These are phyloP conservation scores for Pediacus dermestoides DNA, from an alignment of 2,888 invertebrate species.

Conservation along the genomic window DNA sequence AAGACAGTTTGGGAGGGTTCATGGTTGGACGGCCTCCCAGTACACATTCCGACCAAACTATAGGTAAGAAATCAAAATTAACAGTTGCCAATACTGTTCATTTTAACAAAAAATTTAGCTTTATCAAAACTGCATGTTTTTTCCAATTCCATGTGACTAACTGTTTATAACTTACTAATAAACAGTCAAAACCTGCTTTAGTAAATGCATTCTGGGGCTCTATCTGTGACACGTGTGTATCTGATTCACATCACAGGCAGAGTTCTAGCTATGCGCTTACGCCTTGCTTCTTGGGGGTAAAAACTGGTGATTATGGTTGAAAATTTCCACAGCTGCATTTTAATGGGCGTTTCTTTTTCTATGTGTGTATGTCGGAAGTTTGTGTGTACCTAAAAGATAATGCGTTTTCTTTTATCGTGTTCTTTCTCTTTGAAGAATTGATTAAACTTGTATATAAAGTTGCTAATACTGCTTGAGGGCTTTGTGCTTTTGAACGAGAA, in stretches of 20 bases:
- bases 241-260: constrained; percentile 88
- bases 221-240: constrained; percentile 72
- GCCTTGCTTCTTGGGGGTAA: constrained; percentile 26
- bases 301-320: neutral
- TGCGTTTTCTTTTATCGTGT: constrained; percentile 8
- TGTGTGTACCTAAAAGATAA: no score
- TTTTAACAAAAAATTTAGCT: no score
- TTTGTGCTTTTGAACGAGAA: no score
- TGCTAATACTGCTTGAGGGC: no score
- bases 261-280: constrained; percentile 81
- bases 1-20: no score
- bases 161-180: constrained; percentile 11
- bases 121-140: no score
- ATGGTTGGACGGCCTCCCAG: constrained; percentile 57
- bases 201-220: constrained; percentile 62
- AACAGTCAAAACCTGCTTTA: constrained; percentile 16
- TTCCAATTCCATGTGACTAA: no score
- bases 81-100: no score
- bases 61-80: no score
- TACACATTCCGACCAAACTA: no score
- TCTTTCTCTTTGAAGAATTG: constrained; percentile 23
- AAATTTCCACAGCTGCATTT: neutral
- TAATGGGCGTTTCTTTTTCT: constrained; percentile 8
- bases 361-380: no score
- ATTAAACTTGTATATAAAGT: no score